A percentile compares a stretch with the other conserved stretches of the same genome.
These are phyloP conservation scores for Rhagonycha lutea DNA, from an alignment of 2,888 invertebrate species.

Conservation along the genomic window DNA sequence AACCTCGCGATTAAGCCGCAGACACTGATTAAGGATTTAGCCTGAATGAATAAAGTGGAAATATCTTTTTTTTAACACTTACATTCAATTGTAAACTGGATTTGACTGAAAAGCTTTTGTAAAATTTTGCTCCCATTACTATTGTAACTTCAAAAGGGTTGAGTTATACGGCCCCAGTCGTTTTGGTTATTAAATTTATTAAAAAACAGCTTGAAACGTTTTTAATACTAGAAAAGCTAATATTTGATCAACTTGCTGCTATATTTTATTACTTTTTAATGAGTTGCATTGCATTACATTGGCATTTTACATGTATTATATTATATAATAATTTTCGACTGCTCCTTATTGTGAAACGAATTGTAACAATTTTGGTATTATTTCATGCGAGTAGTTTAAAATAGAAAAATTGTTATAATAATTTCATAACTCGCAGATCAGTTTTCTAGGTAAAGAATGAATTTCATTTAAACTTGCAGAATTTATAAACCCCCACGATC, in stretches of 20 bases:
- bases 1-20: background rate
- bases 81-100: background rate
- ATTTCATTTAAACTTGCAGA: background rate
- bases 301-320: background rate
- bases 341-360: background rate
- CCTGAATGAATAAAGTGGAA: background rate
- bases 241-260: background rate
- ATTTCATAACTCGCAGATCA: background rate
- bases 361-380: background rate
- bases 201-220: background rate
- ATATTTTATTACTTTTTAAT: background rate
- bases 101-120: background rate
- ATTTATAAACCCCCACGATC: background rate
- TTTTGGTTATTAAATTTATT: background rate
- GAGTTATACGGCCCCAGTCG: background rate
- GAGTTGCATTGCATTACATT: background rate
- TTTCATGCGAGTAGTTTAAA: background rate
- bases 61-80: background rate
- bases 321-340: background rate
- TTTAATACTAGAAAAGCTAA: background rate
- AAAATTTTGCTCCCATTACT: background rate
- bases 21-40: background rate
- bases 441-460: background rate
- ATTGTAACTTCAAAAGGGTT: background rate
- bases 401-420: background rate